Evolutionary conservation across 2,888 invertebrate species (phyloP), one percentile per base, ranked within the genome.

Genomic region (Meandrusa payeni): DNA sequence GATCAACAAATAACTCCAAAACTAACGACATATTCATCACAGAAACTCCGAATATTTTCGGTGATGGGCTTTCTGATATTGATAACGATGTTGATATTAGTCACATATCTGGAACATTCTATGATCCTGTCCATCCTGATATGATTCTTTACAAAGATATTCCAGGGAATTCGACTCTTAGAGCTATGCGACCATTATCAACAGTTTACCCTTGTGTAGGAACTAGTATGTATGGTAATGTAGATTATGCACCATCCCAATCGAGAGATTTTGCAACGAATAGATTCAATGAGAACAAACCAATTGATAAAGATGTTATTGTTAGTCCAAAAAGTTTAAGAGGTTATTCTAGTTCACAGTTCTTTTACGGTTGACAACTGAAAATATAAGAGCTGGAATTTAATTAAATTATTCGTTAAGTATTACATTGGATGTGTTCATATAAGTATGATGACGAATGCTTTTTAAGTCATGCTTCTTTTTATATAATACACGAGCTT

Each of bases 101-200:
- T 48, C 87, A 86, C 42, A 83, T 87, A 45, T 87, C 86, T 51
- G 87, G 86, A 53, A 78, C 79, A 0, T 87, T 86, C 61, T 81
- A 83, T 44, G 87, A 87, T 49, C 82, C 83, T 1, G 59, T 73
- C 0, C 86, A 87, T 56, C 87, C 87, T 28, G 87, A 87, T 41
- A 85, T 86, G 86, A 85, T 86, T 24, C 53, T 86, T 0, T 87
- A 85, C 34, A 78, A 76, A 58, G 83, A 85, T 47, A 59, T 71
- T 6, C 76, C 76, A 20, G 80, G 76, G 0, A 78, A 71, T 53
- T 77, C 80, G 2, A 78, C 83, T 2, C 38, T 87, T 0, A 63
- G 85, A 50, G 83, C 87, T 4, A 86, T 87, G 86, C 72, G 78
- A 41, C 87, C 87, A 1, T 42, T 87, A 5, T 83, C 86, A 3